Conservation (phyloP, 2,797 vertebrate species). For the Hippopotamyrus pictus region DNA sequence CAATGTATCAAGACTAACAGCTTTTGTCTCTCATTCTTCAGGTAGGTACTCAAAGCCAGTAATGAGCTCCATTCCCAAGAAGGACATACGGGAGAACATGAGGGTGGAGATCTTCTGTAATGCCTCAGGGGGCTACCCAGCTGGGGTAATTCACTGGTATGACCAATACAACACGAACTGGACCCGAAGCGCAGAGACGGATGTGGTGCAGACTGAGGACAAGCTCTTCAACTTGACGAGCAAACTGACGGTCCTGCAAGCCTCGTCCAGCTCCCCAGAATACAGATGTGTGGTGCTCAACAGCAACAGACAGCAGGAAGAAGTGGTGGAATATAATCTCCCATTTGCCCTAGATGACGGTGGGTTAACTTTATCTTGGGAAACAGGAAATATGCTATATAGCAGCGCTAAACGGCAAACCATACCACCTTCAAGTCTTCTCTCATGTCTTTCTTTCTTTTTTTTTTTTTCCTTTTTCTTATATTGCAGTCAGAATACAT, state of each 20-base stretch:
- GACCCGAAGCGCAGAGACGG: fast-evolving
- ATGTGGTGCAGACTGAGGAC: fast-evolving
- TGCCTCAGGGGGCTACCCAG: slow-evolving; percentile 43
- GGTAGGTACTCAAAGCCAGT: slow-evolving; percentile 5
- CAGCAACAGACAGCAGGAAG: slow-evolving; percentile 24
- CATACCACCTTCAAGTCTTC: neutral
- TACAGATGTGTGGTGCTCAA: slow-evolving; percentile 49
- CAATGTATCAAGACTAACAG: neutral
- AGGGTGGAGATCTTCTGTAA: slow-evolving; percentile 34
- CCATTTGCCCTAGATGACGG: neutral
- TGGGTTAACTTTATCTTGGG: fast-evolving
- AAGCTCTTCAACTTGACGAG: slow-evolving; percentile 45
- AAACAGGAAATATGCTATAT: slow-evolving; percentile 8
- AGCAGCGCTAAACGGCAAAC: neutral
- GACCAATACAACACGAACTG: fast-evolving
- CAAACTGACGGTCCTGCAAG: slow-evolving; percentile 2
- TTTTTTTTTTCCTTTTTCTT: neutral
- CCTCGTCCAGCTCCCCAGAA: fast-evolving
- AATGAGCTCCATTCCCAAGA: neutral
- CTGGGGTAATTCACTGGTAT: slow-evolving; percentile 51
- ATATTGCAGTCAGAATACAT: neutral
- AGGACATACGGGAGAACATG: fast-evolving
- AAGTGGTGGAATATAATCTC: fast-evolving
- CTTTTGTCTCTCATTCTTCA: neutral
- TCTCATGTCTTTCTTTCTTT: neutral